These are phyloP conservation scores for Xiphias gladius DNA, from an alignment of 2,113 vertebrate genomes.

Conservation along the genomic window DNA sequence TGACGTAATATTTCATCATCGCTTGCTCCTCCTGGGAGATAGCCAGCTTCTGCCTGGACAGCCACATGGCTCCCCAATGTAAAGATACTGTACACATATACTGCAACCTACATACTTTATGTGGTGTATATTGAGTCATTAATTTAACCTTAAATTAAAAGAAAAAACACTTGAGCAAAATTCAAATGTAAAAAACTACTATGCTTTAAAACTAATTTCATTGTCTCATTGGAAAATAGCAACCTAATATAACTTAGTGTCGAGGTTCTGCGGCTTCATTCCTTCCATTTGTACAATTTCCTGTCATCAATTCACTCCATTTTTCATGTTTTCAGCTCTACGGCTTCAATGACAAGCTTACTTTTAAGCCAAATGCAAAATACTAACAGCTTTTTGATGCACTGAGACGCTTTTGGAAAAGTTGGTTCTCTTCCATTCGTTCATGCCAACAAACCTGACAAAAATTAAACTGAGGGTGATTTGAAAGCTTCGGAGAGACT, in stretches of 20 bases:
- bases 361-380: not conserved
- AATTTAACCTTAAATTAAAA: not conserved
- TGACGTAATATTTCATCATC: conserved; percentile 41
- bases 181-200: not conserved
- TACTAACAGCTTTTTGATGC: not conserved
- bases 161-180: no score
- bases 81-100: not conserved
- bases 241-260: not conserved
- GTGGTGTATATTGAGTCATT: no score
- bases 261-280: not conserved
- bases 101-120: not conserved
- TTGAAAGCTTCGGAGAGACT: not conserved
- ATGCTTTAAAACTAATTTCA: not conserved
- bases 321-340: not conserved
- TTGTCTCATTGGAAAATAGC: no score
- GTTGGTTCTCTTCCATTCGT: not conserved
- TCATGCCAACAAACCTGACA: not conserved
- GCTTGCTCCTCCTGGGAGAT: not conserved
- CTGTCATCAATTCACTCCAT: not conserved
- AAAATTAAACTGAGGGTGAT: not conserved
- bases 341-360: not conserved
- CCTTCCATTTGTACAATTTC: not conserved
- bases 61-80: not conserved
- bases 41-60: not conserved
- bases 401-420: not conserved